Evolutionary conservation across 2,888 invertebrate genomes (phyloP).

Genomic region (Sphecodes monilicornis): DNA sequence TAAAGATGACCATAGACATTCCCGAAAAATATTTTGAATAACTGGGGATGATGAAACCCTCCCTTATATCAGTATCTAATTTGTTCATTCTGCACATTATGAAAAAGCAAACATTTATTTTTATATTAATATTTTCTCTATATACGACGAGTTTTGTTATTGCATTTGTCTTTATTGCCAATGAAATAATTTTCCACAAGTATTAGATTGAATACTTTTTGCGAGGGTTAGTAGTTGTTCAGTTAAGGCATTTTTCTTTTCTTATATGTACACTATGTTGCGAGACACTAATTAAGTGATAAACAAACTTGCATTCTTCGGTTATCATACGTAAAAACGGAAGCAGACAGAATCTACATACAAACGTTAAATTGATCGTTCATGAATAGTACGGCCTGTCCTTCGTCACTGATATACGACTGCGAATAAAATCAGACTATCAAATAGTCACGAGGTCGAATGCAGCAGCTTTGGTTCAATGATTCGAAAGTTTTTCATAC

Average conservation of each 20-base stretch:
- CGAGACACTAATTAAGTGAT: background rate
- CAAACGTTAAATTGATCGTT: constrained; percentile 28
- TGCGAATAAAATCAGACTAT: constrained; percentile 8
- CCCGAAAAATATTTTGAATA: too few species aligned
- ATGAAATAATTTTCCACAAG: too few species aligned
- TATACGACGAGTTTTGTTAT: too few species aligned
- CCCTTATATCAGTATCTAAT: too few species aligned
- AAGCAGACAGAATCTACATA: background rate
- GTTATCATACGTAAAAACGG: background rate
- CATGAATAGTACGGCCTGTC: constrained; percentile 2
- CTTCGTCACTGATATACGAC: constrained; percentile 21
- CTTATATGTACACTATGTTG: too few species aligned
- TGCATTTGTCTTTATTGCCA: too few species aligned
- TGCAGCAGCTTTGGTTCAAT: constrained; percentile 2
- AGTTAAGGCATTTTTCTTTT: background rate
- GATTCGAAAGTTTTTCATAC: constrained; percentile 11
- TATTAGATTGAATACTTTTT: background rate
- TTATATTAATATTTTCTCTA: too few species aligned
- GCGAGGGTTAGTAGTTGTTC: background rate
- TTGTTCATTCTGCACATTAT: too few species aligned
- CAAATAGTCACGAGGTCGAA: constrained; percentile 36
- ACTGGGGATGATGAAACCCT: too few species aligned
- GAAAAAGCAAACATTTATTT: too few species aligned
- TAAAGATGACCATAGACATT: too few species aligned
- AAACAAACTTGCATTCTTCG: background rate